Conservation (phyloP, 2,888 invertebrate species). For the Catocala sponsa region DNA sequence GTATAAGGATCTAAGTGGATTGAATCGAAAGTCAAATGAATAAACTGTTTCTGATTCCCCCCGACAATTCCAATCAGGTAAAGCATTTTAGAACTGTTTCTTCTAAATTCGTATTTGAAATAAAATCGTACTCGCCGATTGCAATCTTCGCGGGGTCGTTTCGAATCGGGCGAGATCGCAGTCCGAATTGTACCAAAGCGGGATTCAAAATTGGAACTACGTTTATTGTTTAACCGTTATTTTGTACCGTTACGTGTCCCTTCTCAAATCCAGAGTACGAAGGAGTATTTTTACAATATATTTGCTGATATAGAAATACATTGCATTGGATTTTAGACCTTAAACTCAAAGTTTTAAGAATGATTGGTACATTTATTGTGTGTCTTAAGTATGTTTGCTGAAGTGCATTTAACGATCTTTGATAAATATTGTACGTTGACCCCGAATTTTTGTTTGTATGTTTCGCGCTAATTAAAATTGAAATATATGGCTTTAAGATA, state of each 20-base stretch:
- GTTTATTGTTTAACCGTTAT: slow-evolving; percentile 78
- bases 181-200: slow-evolving; percentile 58
- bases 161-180: slow-evolving; percentile 57
- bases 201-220: slow-evolving; percentile 68
- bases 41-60: slow-evolving; percentile 27
- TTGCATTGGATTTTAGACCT: slow-evolving; percentile 22
- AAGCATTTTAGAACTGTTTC: slow-evolving; percentile 47
- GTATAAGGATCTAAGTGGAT: slow-evolving; percentile 16
- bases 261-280: slow-evolving; percentile 71
- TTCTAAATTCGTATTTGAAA: slow-evolving; percentile 53
- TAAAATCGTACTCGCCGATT: slow-evolving; percentile 54
- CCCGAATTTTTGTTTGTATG: slow-evolving; percentile 39
- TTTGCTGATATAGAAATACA: slow-evolving; percentile 17
- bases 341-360: slow-evolving; percentile 7
- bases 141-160: slow-evolving; percentile 62
- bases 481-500: slow-evolving; percentile 26
- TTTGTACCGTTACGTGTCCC: slow-evolving; percentile 79
- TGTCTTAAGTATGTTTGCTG: slow-evolving; percentile 13
- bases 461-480: slow-evolving; percentile 38
- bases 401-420: slow-evolving; percentile 52
- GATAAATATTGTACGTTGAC: slow-evolving; percentile 51
- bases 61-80: slow-evolving; percentile 49
- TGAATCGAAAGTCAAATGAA: slow-evolving; percentile 23
- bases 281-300: slow-evolving; percentile 31
- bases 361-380: neutral